Base-by-base conservation (phyloP, 2,797 vertebrate species). In the Centroberyx gerrardi region DNA sequence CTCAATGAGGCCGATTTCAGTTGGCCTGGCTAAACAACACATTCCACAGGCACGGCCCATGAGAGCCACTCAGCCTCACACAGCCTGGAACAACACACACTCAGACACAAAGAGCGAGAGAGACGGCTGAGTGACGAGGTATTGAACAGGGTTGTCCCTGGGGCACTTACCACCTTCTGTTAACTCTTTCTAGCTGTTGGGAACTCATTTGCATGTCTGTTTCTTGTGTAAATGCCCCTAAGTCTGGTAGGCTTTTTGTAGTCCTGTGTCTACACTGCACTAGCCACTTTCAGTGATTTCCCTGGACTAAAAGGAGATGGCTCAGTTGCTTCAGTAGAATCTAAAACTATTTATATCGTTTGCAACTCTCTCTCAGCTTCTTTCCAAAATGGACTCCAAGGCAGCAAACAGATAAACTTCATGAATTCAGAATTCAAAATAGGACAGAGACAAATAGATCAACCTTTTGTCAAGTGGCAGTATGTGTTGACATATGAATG, bases 1-100 rank as follows among this genome's bases (percentile, higher is more conserved):
- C 91, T 87, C 92, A 94, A 95, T 94, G 91, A 89, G 92, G 91
- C 86, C 87, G 93, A 91, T 94, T 91, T 92, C 83, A 90, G 84
- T 55, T 85, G 87, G 87, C 90, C 92, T 87, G 78, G 72, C 90
- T 86, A 89, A 95, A 93, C 87, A 91, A 92, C 91, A 95, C 95
- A 92, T 93, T 92, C 95, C 92, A 80, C 74, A 88, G 89, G 79
- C 91, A 67, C 82, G 74, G 91, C 88, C 91, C 86, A 86, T 86
- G 82, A 88, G 83, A 84, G 74, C 76, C 73, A 48, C 76, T 80
- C 73, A 81, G 76, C 60, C 81, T 74, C 72, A 86, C 81, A 90
- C 86, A 88, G 84, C 76, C 88, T 84, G 73, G 88, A 87, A 93
- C 90, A 84, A 91, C 88, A 84, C 79, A 83, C 68, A 75, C 69